Evolutionary conservation across 1,140 invertebrate genomes (phyloP), one percentile per base, ranked within the genome.

Genomic region (Diachasma alloeum): DNA sequence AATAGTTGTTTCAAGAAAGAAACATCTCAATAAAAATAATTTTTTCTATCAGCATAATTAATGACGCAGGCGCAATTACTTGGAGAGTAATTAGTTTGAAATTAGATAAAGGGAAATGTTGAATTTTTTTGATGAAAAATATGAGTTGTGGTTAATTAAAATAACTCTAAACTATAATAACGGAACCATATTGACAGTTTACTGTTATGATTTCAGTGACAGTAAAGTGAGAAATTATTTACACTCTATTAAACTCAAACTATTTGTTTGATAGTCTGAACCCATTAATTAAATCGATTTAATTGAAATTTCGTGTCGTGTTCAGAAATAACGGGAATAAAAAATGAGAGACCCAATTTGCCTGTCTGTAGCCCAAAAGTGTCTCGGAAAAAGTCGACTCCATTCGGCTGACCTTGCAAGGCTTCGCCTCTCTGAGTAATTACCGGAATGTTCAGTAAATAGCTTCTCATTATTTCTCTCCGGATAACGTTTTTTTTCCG

Each of bases 301-400:
- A 72, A 56, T 67, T 63, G 24, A 24, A 63, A 63, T 63, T 63
- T 63, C 59, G 59, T 63, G 59, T 63, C 59, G 59, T 26, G 22
- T 10, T 1, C 0, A 0, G 8, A 17, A 22, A n/a, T 22, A 59
- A 59, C 17, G 53, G 19, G 53, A 19, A 22, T 17, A 59, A 59
- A 59, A 59, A 19, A 59, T 3, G 17, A 22, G 19, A 59, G 53
- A 59, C 19, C 53, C 53, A 59, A 59, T 59, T 59, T 59, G 53
- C n/a, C 22, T 59, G n/a, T 59, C n/a, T 59, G 53, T 22, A 31
- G 19, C 15, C 71, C 46, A 56, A 73, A 53, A 53, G 48, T 59
- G 56, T 56, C 48, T 53, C 69, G 56, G 22, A 73, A 73, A 73
- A 73, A 73, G 71, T 73, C 71, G 71, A 73, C 71, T 48, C 71